Evolutionary conservation across 64 coral and sea anemone genomes (phyloP).

Genomic region (Stylophora pistillata): DNA sequence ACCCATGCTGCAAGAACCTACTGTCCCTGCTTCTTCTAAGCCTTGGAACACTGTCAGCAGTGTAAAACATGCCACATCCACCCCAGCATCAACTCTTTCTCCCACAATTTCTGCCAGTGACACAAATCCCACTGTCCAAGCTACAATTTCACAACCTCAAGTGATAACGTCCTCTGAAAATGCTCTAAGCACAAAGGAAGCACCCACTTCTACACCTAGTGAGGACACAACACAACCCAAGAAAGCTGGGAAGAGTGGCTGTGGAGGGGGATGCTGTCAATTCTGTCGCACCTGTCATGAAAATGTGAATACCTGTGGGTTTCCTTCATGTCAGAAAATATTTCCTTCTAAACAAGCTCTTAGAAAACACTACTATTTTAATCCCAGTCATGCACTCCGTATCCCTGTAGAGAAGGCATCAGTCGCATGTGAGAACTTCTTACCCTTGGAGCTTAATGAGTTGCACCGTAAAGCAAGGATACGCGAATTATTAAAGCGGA

Average conservation of each 20-base stretch:
- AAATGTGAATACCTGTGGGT: not conserved
- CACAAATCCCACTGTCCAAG: not conserved
- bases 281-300: not conserved
- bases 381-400: not conserved
- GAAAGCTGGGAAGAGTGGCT: not conserved
- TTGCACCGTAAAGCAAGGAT: not conserved
- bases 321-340: not conserved
- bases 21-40: too few relatives aligned
- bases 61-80: not conserved
- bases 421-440: not conserved
- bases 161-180: not conserved
- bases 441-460: not conserved
- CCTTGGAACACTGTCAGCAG: not conserved
- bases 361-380: not conserved
- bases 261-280: conserved; percentile 4
- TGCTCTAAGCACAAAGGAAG: not conserved
- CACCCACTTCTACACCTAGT: not conserved
- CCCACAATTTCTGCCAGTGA: not conserved
- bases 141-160: not conserved
- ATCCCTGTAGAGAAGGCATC: not conserved
- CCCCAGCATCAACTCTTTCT: not conserved
- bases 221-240: not conserved
- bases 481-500: conserved; percentile 21
- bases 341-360: not conserved
- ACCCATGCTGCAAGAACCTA: not conserved